phyloP scores from a whole-genome alignment of 1,140 invertebrate genomes.

The Ceratina japonica region DNA sequence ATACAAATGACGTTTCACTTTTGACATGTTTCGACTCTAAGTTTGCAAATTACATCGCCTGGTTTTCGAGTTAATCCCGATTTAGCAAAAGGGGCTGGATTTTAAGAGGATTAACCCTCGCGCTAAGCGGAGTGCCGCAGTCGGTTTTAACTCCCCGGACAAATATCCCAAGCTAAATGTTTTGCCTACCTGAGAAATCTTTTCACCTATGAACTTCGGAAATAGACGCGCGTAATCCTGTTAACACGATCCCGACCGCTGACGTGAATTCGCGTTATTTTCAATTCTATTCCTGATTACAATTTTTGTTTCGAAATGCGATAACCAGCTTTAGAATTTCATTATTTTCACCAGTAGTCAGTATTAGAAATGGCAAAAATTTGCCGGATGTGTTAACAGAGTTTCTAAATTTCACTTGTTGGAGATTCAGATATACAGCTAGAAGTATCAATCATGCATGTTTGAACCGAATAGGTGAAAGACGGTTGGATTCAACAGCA shows the following conservation, averaged over 20 bases:
- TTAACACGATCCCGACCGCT: too few species aligned
- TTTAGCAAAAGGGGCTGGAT: not conserved
- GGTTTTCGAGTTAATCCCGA: slow-evolving; percentile 46
- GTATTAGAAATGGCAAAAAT: too few species aligned
- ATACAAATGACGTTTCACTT: not conserved
- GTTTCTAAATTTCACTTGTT: not conserved
- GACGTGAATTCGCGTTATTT: too few species aligned
- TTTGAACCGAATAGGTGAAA: too few species aligned
- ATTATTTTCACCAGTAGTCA: too few species aligned
- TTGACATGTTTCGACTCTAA: slow-evolving; percentile 56
- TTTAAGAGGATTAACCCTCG: slow-evolving; percentile 38
- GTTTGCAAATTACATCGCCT: slow-evolving; percentile 19
- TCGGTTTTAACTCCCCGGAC: not conserved
- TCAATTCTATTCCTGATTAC: too few species aligned
- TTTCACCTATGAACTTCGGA: not conserved
- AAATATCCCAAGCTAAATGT: slow-evolving; percentile 7
- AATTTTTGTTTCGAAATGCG: too few species aligned
- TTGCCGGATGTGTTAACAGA: too few species aligned
- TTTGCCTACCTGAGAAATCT: not conserved
- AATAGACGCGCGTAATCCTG: not conserved
- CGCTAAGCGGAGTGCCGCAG: not conserved
- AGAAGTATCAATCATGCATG: too few species aligned
- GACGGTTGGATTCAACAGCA: too few species aligned
- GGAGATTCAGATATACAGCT: too few species aligned
- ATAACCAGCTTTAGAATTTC: too few species aligned